Conservation (phyloP, 2,888 invertebrate species). For the Aporophyla lueneburgensis region DNA sequence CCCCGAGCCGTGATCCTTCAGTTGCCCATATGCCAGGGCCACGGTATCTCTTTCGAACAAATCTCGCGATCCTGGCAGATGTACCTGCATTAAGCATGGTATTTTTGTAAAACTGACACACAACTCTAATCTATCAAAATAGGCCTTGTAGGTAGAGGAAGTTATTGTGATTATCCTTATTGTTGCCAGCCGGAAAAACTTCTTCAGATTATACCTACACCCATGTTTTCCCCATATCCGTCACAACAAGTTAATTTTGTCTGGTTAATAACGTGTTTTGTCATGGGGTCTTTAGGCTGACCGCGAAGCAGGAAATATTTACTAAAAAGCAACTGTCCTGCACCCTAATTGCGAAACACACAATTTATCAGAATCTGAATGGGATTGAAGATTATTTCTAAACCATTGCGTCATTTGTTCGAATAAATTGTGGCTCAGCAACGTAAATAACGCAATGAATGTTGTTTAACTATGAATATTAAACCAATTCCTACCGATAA, state of each 20-base stretch:
- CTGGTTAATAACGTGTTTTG: slow-evolving; percentile 11
- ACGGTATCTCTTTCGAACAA: too few species aligned
- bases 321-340: background rate
- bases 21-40: too few species aligned
- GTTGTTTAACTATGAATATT: too few species aligned
- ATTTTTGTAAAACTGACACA: slow-evolving; percentile 4
- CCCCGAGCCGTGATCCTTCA: too few species aligned
- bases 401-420: too few species aligned
- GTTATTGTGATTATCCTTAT: slow-evolving; percentile 32
- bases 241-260: slow-evolving; percentile 13
- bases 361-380: too few species aligned
- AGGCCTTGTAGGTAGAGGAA: slow-evolving; percentile 23
- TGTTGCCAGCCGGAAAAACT: slow-evolving; percentile 42
- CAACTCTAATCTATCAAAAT: slow-evolving; percentile 9
- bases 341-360: too few species aligned
- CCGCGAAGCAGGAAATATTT: slow-evolving; percentile 16
- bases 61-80: too few species aligned
- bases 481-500: too few species aligned
- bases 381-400: too few species aligned
- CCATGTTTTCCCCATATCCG: slow-evolving; percentile 21
- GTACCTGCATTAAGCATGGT: background rate
- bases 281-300: slow-evolving; percentile 3
- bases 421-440: too few species aligned
- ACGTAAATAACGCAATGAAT: too few species aligned
- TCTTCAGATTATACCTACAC: slow-evolving; percentile 15